Evolutionary conservation across 2,113 vertebrate species (phyloP).

Genomic region (Pantherophis guttatus): DNA sequence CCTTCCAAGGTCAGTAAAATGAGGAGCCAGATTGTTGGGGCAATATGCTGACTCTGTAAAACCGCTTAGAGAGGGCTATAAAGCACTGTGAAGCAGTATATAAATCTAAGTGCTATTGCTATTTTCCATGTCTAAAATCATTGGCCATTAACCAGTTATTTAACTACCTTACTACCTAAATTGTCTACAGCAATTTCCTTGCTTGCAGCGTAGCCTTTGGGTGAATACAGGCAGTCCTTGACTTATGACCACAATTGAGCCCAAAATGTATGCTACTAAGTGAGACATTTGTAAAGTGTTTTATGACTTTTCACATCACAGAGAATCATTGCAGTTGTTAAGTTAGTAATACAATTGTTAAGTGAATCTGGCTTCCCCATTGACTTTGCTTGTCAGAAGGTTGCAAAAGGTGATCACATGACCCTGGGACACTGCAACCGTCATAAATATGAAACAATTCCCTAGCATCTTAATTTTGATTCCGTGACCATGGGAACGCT

Average conservation of each 20-base stretch:
- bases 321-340: neutral
- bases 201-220: neutral
- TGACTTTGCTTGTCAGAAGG: neutral
- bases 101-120: too few relatives aligned
- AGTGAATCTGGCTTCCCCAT: too few relatives aligned
- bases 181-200: neutral
- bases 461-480: neutral
- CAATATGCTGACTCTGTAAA: too few relatives aligned
- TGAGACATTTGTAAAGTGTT: neutral
- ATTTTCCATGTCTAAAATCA: neutral
- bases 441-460: neutral
- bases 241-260: neutral
- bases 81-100: too few relatives aligned
- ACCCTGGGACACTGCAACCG: neutral
- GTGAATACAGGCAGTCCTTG: neutral
- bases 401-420: neutral
- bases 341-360: neutral
- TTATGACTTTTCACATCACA: neutral
- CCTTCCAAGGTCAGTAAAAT: too few relatives aligned
- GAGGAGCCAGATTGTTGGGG: too few relatives aligned
- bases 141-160: neutral
- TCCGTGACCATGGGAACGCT: neutral
- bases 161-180: neutral
- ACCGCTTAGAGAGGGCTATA: too few relatives aligned
- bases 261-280: neutral